A percentile compares a stretch with the other conserved stretches of the same genome.
These are phyloP conservation scores for Laticauda colubrina DNA, from an alignment of 2,113 vertebrate species.

Conservation along the genomic window DNA sequence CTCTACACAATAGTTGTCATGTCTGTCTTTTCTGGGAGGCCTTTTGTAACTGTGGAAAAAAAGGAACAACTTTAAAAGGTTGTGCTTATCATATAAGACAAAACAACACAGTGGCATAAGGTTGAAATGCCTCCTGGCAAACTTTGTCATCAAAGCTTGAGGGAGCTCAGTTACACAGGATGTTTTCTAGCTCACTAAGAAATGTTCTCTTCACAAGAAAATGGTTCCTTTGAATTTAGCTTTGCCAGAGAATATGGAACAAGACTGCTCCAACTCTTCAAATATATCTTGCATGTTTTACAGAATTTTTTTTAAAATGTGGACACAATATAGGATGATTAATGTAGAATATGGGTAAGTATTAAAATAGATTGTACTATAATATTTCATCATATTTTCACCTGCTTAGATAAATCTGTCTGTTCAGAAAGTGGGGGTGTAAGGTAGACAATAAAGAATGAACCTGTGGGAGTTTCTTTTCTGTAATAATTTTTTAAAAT, in stretches of 20 bases:
- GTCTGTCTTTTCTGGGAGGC: conserved; percentile 24
- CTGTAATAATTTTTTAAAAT: background rate
- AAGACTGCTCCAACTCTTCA: background rate
- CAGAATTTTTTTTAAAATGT: background rate
- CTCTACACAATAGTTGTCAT: background rate
- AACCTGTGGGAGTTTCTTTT: background rate
- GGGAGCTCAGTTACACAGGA: conserved; percentile 18
- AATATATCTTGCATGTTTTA: background rate
- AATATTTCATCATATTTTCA: background rate
- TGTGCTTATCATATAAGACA: conserved; percentile 40
- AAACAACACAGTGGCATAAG: conserved; percentile 42
- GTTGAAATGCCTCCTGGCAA: conserved; percentile 31
- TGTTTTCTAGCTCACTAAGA: conserved; percentile 36
- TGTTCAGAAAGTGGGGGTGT: background rate
- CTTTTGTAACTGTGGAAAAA: conserved; percentile 41
- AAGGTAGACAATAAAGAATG: background rate
- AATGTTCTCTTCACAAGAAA: conserved; percentile 29
- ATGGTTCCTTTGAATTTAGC: conserved; percentile 35
- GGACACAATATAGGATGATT: background rate
- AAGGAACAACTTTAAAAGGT: conserved; percentile 51
- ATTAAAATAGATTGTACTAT: background rate
- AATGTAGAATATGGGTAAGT: background rate
- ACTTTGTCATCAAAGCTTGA: conserved; percentile 32
- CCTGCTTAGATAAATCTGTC: background rate
- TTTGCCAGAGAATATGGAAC: conserved; percentile 23